These are phyloP conservation scores for Spinibarbus caldwelli DNA, from an alignment of 2,797 vertebrate species.

Conservation along the genomic window DNA sequence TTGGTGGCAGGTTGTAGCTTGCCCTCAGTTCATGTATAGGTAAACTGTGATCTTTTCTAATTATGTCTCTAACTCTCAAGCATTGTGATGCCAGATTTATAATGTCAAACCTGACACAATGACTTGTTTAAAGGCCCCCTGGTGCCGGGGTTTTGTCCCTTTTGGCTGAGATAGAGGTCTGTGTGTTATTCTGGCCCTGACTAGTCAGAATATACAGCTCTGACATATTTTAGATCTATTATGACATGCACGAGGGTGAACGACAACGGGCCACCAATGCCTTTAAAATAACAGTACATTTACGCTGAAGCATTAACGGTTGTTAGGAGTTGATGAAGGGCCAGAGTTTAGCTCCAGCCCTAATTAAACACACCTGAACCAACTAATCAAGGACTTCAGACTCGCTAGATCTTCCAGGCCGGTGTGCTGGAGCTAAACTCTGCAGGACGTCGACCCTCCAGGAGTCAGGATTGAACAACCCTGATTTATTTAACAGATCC, in stretches of 20 bases:
- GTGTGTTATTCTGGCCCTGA: neutral
- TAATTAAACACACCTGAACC: neutral
- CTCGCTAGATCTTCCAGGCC: neutral
- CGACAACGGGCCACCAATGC: neutral
- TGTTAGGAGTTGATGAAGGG: neutral
- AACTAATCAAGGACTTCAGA: neutral
- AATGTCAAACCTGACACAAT: neutral
- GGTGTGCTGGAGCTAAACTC: neutral
- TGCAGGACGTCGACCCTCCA: neutral
- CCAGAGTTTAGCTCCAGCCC: neutral
- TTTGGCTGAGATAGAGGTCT: too few species aligned
- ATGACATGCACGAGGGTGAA: neutral
- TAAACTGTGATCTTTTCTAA: conserved; percentile 6
- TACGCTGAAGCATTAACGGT: neutral
- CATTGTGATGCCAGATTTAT: neutral
- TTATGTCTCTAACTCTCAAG: neutral
- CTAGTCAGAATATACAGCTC: neutral
- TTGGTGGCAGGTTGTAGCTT: conserved; percentile 23
- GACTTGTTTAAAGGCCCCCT: neutral
- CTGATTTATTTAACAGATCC: neutral
- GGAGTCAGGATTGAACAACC: neutral
- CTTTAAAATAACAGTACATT: neutral
- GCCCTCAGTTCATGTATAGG: neutral
- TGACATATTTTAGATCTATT: neutral
- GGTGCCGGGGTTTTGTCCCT: too few species aligned